These are phyloP conservation scores for Carterocephalus palaemon DNA, from an alignment of 2,888 invertebrate species.

Conservation along the genomic window DNA sequence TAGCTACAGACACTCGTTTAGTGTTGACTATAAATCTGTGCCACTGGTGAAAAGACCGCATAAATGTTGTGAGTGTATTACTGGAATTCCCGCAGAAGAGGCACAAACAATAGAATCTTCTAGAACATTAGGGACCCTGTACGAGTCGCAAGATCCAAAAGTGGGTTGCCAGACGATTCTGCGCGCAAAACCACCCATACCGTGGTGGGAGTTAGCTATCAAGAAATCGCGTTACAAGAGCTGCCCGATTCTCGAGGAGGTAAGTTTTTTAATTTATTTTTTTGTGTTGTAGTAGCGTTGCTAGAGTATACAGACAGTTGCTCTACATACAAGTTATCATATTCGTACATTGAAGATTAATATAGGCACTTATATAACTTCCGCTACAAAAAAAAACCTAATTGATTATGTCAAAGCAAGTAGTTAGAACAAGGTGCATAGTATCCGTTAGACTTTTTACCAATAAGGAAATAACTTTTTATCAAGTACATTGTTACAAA, in stretches of 20 bases:
- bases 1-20: slow-evolving; percentile 73
- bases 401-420: slow-evolving; percentile 31
- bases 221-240: slow-evolving; percentile 88
- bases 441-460: slow-evolving; percentile 9
- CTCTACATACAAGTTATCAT: no score
- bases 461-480: slow-evolving; percentile 11
- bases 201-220: slow-evolving; percentile 94
- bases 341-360: slow-evolving; percentile 12
- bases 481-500: slow-evolving; percentile 14
- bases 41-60: slow-evolving; percentile 57
- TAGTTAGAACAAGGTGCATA: slow-evolving; percentile 22
- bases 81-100: slow-evolving; percentile 64
- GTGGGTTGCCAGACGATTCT: slow-evolving; percentile 83
- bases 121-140: slow-evolving; percentile 70
- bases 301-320: no score
- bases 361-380: slow-evolving; percentile 31
- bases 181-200: slow-evolving; percentile 84
- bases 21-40: slow-evolving; percentile 63
- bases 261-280: slow-evolving; percentile 42
- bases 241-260: slow-evolving; percentile 88
- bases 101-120: slow-evolving; percentile 50
- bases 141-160: slow-evolving; percentile 81
- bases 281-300: no score
- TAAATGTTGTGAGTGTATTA: slow-evolving; percentile 74
- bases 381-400: slow-evolving; percentile 33